Percentiles rank a stretch among this genome's conserved stretches.
phyloP scores from a whole-genome alignment of 2,113 vertebrate species.

The Microtus ochrogaster region DNA sequence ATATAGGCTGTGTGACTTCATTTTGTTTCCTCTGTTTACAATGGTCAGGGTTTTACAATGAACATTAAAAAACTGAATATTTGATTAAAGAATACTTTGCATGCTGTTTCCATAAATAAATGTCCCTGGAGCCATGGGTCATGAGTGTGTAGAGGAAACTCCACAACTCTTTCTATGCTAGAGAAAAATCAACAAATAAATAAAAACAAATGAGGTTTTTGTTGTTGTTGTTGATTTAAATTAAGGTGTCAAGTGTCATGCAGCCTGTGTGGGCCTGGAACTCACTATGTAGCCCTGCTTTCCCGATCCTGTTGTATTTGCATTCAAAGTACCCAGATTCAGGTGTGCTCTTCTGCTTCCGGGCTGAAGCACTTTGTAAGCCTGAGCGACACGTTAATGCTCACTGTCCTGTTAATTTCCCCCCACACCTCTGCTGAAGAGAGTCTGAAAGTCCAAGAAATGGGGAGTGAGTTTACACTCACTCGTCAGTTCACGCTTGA shows the following conservation, averaged over 20 bases:
- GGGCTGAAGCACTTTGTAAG: background rate
- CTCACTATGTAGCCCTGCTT: background rate
- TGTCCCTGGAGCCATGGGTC: background rate
- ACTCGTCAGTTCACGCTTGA: background rate
- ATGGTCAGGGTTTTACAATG: background rate
- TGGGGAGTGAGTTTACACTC: background rate
- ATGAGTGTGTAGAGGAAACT: background rate
- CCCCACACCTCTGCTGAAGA: background rate
- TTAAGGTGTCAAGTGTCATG: background rate
- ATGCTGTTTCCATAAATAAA: background rate
- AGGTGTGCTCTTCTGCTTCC: background rate
- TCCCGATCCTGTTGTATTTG: background rate
- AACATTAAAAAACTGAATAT: background rate
- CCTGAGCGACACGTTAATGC: background rate
- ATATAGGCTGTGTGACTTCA: background rate
- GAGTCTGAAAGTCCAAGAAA: background rate
- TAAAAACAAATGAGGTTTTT: background rate
- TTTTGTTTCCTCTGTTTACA: constrained; percentile 36
- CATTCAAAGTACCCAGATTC: background rate
- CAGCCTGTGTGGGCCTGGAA: background rate
- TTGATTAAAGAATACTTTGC: background rate
- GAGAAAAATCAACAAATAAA: background rate
- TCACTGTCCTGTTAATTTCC: background rate
- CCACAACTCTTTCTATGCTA: background rate
- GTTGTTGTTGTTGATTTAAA: background rate